Base-by-base conservation (phyloP, 2,888 invertebrate genomes). In the Andrena fulva region DNA sequence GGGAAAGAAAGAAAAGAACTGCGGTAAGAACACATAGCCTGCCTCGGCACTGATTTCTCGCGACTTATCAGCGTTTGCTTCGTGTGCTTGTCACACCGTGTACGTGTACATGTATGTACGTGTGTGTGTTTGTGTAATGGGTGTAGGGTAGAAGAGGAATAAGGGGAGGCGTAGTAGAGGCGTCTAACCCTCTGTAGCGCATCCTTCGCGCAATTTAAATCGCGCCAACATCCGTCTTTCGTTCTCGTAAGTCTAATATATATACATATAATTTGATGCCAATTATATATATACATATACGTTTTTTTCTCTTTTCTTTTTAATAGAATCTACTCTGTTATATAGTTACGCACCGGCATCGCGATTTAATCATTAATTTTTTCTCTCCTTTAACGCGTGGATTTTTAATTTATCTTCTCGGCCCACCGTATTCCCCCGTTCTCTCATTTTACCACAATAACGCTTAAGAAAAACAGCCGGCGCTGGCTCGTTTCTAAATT, bases 271-370 rank as follows among this genome's bases (percentile, higher is more conserved):
- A 80, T 76, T 88, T 87, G 70, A 70, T 67, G 64, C 42, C 67
- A 80, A 80, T 78, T 91, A 90, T 87, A 84, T 82, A 83, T 82
- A 72, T 86, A 86, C 87, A 75, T 86, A 87, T 77, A 70, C 77
- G 76, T 74, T 87, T 84, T 85, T 85, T 87, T 84, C 84, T 85
- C 24, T 24, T 56, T 24, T 56, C 24, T 56, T 56, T 56, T 56
- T 24, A 56, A 76, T 88, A 91, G 90, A 91, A 89, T 89, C 87
- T 91, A 91, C 87, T 87, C 87, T 80, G 52, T 56, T 73, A 89
- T 85, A 90, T 85, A 91, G 68, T 87, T 82, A 91, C 89, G 91
- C 91, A 89, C 89, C 91, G 90, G 90, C 91, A 42, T 89, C 86
- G 60, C 70, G 76, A 75, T 77, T 64, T 77, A 54, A 60, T 67